Evolutionary conservation across 2,113 vertebrate species (phyloP).

Genomic region (Callaeas wilsoni): DNA sequence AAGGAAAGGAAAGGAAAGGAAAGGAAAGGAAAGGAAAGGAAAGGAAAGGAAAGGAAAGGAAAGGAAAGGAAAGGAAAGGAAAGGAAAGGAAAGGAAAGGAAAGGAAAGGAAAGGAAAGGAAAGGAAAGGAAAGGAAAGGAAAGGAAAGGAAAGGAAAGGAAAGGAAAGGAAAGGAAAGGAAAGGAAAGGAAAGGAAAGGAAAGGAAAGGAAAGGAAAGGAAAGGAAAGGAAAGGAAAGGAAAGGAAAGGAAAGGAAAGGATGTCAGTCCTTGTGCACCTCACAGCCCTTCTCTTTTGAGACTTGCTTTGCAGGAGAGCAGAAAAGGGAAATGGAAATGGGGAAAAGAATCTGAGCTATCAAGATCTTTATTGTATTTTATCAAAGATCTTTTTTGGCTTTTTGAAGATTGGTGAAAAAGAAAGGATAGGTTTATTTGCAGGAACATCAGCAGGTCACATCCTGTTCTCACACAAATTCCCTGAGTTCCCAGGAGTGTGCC

Average conservation of each 20-base stretch:
- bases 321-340: not conserved
- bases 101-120: not conserved
- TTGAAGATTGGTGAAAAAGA: not conserved
- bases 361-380: fast-evolving
- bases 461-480: not conserved
- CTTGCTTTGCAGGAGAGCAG: not conserved
- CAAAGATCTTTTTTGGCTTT: not conserved
- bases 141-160: not conserved
- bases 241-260: not conserved
- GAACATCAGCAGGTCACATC: not conserved
- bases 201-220: not conserved
- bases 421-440: not conserved
- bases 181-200: not conserved
- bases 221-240: not conserved
- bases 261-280: not conserved
- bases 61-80: no score
- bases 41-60: no score
- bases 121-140: not conserved
- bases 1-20: not conserved
- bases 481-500: not conserved
- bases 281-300: not conserved
- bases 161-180: not conserved
- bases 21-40: not conserved
- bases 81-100: not conserved
- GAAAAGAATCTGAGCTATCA: not conserved